Percentiles rank a stretch among this genome's conserved stretches.
Evolutionary conservation across 2,888 invertebrate species (phyloP).

Genomic region (Quadroppia sp.): DNA sequence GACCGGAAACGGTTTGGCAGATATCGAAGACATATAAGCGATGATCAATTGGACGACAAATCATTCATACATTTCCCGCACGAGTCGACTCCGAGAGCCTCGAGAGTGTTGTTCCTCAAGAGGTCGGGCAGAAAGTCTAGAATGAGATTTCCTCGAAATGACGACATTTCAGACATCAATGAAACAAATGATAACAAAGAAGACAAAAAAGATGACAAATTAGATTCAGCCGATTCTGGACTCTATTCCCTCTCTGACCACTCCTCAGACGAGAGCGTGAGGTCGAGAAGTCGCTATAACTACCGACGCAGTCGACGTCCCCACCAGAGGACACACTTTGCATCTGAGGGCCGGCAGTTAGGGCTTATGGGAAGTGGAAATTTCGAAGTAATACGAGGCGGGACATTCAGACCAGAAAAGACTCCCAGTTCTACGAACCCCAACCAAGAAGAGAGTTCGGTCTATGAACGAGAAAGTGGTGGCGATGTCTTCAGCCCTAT

Average conservation of each 20-base stretch:
- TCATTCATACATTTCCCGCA: slow-evolving; percentile 5
- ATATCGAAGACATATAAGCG: neutral
- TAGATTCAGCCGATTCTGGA: slow-evolving; percentile 28
- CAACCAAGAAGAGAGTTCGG: neutral
- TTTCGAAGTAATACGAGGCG: slow-evolving; percentile 44
- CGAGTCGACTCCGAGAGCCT: neutral
- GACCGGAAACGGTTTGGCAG: slow-evolving; percentile 39
- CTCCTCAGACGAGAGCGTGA: neutral
- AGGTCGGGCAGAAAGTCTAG: slow-evolving; percentile 22
- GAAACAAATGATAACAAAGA: neutral
- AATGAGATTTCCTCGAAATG: slow-evolving; percentile 28
- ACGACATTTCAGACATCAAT: neutral
- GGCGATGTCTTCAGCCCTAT: slow-evolving; percentile 34
- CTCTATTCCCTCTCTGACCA: slow-evolving; percentile 6
- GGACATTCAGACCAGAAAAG: slow-evolving; percentile 39
- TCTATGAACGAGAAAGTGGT: neutral
- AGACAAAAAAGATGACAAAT: neutral
- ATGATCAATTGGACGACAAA: neutral
- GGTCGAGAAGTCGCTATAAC: neutral
- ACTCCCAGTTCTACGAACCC: neutral
- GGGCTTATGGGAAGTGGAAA: slow-evolving; percentile 43
- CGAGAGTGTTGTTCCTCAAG: slow-evolving; percentile 10
- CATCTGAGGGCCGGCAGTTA: slow-evolving; percentile 23
- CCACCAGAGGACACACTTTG: neutral
- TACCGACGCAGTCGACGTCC: slow-evolving; percentile 34